phyloP scores from a whole-genome alignment of 1,140 invertebrate genomes.

The Cydia strobilella region DNA sequence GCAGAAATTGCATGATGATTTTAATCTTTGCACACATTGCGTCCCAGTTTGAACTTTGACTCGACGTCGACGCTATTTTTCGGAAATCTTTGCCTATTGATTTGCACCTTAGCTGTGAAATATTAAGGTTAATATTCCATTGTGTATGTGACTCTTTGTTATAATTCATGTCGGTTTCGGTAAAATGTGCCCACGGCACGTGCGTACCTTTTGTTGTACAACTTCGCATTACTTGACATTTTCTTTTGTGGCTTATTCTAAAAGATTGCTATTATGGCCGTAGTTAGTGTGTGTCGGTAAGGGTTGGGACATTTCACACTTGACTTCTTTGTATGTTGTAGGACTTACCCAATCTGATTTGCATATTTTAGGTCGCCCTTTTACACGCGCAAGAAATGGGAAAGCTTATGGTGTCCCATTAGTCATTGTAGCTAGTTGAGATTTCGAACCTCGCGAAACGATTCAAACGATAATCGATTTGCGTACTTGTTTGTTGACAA shows the following conservation, averaged over 20 bases:
- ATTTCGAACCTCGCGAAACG: no score
- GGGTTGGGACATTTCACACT: constrained; percentile 14
- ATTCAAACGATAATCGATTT: no score
- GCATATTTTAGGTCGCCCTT: neutral
- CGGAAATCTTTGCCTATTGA: constrained; percentile 33
- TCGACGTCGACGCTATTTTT: constrained; percentile 49
- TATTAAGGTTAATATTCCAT: constrained; percentile 32
- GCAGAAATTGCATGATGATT: constrained; percentile 30
- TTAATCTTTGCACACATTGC: constrained; percentile 33
- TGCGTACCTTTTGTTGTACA: constrained; percentile 52
- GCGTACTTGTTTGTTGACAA: no score
- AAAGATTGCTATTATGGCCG: constrained; percentile 16
- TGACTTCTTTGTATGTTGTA: neutral
- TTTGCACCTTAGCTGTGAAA: constrained; percentile 30
- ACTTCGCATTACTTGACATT: constrained; percentile 47
- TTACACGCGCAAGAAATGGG: neutral
- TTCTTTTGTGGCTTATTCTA: constrained; percentile 44
- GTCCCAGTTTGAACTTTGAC: constrained; percentile 58
- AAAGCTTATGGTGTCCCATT: neutral
- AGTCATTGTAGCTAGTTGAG: no score
- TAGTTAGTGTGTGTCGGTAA: neutral
- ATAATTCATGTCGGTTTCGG: constrained; percentile 44
- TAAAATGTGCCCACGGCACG: constrained; percentile 48
- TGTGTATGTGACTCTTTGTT: constrained; percentile 40
- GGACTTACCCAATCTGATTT: constrained; percentile 9